These are phyloP conservation scores for Sarcophaga caerulescens DNA, from an alignment of 2,888 invertebrate species.

Conservation along the genomic window DNA sequence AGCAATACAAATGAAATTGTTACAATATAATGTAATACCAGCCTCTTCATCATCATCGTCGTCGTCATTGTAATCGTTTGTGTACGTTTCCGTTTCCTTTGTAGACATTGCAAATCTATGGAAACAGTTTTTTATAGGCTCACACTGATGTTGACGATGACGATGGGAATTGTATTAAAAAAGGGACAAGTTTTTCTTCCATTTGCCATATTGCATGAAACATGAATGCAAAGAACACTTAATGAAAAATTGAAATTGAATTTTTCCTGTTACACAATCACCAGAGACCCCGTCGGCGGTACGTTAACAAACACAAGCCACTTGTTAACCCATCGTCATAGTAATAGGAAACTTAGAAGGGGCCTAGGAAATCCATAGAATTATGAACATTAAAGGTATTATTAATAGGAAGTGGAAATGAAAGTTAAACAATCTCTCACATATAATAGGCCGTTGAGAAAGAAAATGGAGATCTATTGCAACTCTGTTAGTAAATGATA, in stretches of 20 bases:
- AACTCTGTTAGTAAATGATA: too few species aligned
- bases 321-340: slow-evolving; percentile 28
- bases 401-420: too few species aligned
- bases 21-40: slow-evolving; percentile 18
- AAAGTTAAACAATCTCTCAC: too few species aligned
- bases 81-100: slow-evolving; percentile 42
- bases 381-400: too few species aligned
- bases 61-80: slow-evolving; percentile 34
- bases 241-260: slow-evolving; percentile 42
- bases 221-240: background rate
- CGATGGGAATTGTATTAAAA: background rate
- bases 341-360: background rate
- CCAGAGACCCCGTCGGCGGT: too few species aligned
- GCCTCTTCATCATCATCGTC: background rate
- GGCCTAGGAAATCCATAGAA: too few species aligned
- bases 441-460: too few species aligned
- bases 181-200: background rate
- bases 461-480: too few species aligned
- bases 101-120: background rate
- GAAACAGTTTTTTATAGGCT: background rate
- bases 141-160: background rate
- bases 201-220: background rate
- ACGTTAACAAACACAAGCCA: background rate
- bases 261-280: slow-evolving; percentile 36
- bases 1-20: background rate